phyloP scores from a whole-genome alignment of 2,888 invertebrate species.

The Clusia tigrina region DNA sequence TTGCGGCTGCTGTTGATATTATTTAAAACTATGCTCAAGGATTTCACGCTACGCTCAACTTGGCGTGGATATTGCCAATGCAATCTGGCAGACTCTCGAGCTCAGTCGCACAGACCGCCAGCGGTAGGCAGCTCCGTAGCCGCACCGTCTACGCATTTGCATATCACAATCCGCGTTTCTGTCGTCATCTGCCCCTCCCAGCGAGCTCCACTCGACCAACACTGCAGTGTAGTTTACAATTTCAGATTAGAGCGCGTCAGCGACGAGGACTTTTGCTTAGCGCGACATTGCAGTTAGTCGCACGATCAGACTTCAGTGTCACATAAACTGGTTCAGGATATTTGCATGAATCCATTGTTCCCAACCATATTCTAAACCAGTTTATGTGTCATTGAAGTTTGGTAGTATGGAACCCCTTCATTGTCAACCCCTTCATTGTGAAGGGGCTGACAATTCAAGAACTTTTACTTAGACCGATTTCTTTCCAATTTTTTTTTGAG shows the following conservation, averaged over 20 bases:
- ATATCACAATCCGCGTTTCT: not conserved
- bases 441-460: no score
- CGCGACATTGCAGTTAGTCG: no score
- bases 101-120: not conserved
- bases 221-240: no score
- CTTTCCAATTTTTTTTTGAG: no score
- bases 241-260: not conserved
- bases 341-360: no score
- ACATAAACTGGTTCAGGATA: no score
- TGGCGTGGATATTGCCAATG: conserved; percentile 38
- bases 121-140: not conserved
- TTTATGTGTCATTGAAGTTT: no score
- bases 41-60: conserved; percentile 33
- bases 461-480: no score
- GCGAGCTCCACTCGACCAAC: not conserved
- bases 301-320: no score
- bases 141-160: not conserved
- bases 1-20: not conserved
- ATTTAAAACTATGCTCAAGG: conserved; percentile 28
- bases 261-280: not conserved
- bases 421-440: no score
- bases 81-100: conserved; percentile 10
- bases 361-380: no score
- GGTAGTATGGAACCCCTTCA: no score
- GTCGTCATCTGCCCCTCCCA: not conserved